Base-by-base conservation (phyloP, 2,113 vertebrate genomes). In the Mixornis gularis region DNA sequence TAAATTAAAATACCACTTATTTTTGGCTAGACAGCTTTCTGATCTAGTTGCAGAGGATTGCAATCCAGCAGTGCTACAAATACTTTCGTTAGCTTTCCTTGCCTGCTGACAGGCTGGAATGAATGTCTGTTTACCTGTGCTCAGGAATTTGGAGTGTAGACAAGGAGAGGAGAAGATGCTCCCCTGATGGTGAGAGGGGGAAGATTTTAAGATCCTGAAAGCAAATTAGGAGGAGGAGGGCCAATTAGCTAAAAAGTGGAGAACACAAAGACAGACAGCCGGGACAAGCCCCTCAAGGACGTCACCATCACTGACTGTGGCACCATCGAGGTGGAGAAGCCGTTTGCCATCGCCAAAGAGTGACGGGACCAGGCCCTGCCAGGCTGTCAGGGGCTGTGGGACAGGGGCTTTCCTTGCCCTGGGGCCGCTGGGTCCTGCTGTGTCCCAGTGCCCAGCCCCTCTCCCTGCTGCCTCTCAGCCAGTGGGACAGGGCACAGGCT, bases 231-330 rank as follows among this genome's bases (percentile, higher is more conserved):
- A 41, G 24, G 25, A 46, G 17, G 52, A 43, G n/a, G 20, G 13
- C 49, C 51, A 41, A 21, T 69, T 77, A 71, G 65, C 53, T 77
- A 15, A 46, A 87, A 85, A 62, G 20, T 21, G 15, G 99, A 99
- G 94, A 65, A 2, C 62, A 99, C 98, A 0, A 99, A 99, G 97
- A 99, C 99, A 0, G 99, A 99, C 34, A 90, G 97, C 18, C 95
- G 98, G 32, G 99, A 99, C 95, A 99, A 98, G 85, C 99, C 99
- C 16, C 97, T 99, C 22, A 98, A 99, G 96, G 99, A 99, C 0
- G 98, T 99, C 59, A 66, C 34, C 25, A 98, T 99, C 32, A 89
- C 96, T 1, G 98, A 99, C 58, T 98, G 97, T 0, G 99, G 99
- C 66, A 98, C 95, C 90, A 98, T 99, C 0, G 98, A 98, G 25